phyloP scores from a whole-genome alignment of 2,113 vertebrate species.

The Geococcyx californianus region DNA sequence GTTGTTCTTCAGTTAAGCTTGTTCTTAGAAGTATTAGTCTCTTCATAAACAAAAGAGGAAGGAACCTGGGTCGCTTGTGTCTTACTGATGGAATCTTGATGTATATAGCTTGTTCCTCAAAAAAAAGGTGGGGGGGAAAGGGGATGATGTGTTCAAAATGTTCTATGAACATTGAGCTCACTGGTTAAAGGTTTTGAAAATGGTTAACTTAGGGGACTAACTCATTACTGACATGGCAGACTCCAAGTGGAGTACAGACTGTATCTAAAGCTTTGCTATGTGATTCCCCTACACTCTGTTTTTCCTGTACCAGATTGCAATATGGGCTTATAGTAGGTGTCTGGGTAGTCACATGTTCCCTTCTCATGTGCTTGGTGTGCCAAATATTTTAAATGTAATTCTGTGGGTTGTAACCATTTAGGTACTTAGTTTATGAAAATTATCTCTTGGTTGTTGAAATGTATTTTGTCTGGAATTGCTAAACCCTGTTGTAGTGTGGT shows the following conservation, averaged over 20 bases:
- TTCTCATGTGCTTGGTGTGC: background rate
- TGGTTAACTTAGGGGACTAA: background rate
- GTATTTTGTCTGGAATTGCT: background rate
- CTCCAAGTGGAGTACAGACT: background rate
- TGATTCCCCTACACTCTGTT: background rate
- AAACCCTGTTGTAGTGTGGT: background rate
- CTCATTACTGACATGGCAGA: background rate
- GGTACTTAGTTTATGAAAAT: background rate
- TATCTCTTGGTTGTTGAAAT: background rate
- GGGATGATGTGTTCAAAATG: background rate
- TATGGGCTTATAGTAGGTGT: background rate
- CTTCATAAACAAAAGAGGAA: background rate
- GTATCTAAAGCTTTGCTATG: background rate
- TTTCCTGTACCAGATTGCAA: background rate
- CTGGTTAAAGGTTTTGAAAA: background rate
- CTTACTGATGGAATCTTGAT: background rate
- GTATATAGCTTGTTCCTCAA: background rate
- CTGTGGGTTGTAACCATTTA: background rate
- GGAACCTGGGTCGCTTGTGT: background rate
- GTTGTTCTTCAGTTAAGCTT: background rate
- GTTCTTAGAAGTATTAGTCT: background rate
- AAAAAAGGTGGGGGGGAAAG: background rate
- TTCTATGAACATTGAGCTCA: background rate
- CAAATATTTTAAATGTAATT: background rate
- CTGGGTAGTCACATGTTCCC: background rate